A percentile compares a stretch with the other conserved stretches of the same genome.
phyloP scores from a whole-genome alignment of 2,113 vertebrate species.

The Isurus oxyrinchus region DNA sequence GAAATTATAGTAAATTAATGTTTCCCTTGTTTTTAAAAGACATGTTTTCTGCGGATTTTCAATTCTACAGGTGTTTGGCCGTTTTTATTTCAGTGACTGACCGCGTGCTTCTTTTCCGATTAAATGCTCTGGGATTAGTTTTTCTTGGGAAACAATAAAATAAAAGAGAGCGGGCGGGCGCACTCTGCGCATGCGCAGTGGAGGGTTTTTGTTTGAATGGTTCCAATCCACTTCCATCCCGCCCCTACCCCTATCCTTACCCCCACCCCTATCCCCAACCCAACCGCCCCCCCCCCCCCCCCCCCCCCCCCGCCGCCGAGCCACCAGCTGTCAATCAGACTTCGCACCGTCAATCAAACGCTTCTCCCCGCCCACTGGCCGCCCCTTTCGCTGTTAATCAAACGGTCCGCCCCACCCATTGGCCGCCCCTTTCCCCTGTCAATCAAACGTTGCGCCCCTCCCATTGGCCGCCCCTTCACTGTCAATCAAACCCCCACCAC shows the following conservation, averaged over 20 bases:
- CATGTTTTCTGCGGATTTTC: neutral
- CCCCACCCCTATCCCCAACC: neutral
- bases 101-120: neutral
- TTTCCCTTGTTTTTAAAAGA: neutral
- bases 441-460: neutral
- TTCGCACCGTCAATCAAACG: neutral
- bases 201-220: neutral
- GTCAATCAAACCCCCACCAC: neutral
- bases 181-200: neutral
- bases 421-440: neutral
- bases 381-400: neutral
- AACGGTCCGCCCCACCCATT: neutral
- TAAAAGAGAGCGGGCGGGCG: neutral
- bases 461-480: neutral
- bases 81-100: neutral
- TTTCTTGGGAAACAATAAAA: neutral
- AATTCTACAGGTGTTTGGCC: neutral
- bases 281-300: neutral
- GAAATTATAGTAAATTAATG: neutral
- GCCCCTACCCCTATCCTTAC: neutral
- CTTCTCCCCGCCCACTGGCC: neutral
- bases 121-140: neutral
- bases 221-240: neutral
- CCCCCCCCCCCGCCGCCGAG: too few species aligned
- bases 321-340: neutral